phyloP scores from a whole-genome alignment of 2,113 vertebrate species.

The Thalassoma bifasciatum region DNA sequence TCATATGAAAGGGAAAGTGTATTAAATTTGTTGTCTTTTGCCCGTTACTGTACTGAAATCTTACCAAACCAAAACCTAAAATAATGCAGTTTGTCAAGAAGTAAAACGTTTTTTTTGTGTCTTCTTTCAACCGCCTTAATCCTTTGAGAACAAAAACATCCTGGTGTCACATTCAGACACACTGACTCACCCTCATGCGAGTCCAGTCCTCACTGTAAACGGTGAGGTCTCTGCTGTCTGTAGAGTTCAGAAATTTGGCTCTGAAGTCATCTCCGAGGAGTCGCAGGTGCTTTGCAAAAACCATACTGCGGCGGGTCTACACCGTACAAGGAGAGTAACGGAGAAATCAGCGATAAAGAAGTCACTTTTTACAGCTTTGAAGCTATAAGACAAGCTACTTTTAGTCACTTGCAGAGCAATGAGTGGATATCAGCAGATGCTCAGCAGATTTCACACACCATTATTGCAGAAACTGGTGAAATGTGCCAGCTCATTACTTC shows the following conservation, averaged over 20 bases:
- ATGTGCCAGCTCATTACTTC: neutral
- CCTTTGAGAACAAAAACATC: neutral
- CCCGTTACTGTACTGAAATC: too few species aligned
- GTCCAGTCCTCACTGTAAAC: conserved; percentile 93
- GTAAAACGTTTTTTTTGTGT: too few species aligned
- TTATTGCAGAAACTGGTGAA: neutral
- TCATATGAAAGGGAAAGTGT: too few species aligned
- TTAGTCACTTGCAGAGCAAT: neutral
- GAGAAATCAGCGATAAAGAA: neutral
- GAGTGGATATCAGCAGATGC: neutral
- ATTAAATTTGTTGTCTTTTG: too few species aligned
- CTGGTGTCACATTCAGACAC: neutral
- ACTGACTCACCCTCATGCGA: conserved; percentile 87
- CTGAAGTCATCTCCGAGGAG: conserved; percentile 90
- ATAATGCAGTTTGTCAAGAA: neutral
- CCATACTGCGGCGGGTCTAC: conserved; percentile 96
- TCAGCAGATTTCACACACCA: neutral
- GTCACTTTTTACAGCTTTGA: too few species aligned
- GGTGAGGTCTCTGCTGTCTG: conserved; percentile 85
- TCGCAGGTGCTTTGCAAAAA: conserved; percentile 93
- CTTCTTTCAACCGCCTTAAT: neutral
- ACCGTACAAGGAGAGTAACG: conserved; percentile 9
- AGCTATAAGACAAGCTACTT: too few species aligned
- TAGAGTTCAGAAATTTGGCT: conserved; percentile 88
- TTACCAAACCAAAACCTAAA: neutral